Evolutionary conservation across 2,797 vertebrate genomes (phyloP).

Genomic region (Rhadinocentrus ornatus): DNA sequence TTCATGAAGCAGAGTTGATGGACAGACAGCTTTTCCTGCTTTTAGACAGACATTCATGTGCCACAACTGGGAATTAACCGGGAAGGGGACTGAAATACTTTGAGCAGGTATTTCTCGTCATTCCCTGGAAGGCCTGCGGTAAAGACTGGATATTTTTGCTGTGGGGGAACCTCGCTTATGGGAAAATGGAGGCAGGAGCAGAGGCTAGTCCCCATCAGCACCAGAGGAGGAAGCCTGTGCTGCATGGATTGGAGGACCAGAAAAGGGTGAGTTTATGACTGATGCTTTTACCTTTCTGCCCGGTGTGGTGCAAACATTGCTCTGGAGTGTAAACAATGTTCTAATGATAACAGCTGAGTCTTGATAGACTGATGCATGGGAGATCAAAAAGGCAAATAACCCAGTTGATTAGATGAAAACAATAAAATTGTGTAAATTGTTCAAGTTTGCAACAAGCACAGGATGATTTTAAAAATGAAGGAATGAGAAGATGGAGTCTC

Average conservation of each 20-base stretch:
- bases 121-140: conserved; percentile 28
- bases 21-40: conserved; percentile 40
- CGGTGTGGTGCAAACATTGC: background rate
- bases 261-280: conserved; percentile 89
- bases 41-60: conserved; percentile 67
- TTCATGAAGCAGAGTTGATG: conserved; percentile 72
- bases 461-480: background rate
- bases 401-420: background rate
- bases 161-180: conserved; percentile 65
- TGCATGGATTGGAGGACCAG: conserved; percentile 96
- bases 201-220: conserved; percentile 89
- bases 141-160: conserved; percentile 60
- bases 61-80: conserved; percentile 34
- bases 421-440: background rate
- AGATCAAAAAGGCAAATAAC: background rate
- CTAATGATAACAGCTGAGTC: background rate
- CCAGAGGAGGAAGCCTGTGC: conserved; percentile 89
- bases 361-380: background rate
- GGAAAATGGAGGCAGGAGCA: conserved; percentile 92
- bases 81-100: conserved; percentile 68
- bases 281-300: conserved; percentile 16
- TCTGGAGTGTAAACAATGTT: background rate
- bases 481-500: conserved; percentile 21
- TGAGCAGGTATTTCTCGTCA: conserved; percentile 60
- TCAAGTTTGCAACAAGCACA: background rate